Evolutionary conservation across 2,113 vertebrate species (phyloP), one percentile per base, ranked within the genome.

Genomic region (Podocnemis expansa): DNA sequence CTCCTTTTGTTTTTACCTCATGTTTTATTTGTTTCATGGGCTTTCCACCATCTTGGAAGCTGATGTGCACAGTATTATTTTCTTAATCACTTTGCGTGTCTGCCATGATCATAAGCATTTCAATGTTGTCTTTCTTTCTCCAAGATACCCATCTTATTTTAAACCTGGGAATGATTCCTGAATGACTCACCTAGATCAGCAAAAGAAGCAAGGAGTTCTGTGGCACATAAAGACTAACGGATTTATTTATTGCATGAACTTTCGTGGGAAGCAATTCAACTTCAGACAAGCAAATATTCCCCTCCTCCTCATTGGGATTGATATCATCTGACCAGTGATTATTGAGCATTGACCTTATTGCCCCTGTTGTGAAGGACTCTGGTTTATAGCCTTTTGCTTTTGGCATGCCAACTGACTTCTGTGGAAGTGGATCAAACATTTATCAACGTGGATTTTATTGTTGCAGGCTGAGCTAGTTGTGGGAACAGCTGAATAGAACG

Each of bases 161-260:
- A 31, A 60, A 5, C 47, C 90, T 38, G 0, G 0, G 29, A 47
- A 25, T 16, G 70, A 29, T 75, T 52, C 67, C 78, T 27, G 78
- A 78, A 2, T 4, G 58, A 5, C 0, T 1, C 84, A 78, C 38
- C 45, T 0, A 1, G 29, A 41, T 63, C 0, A 0, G 5, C n/a
- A n/a, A n/a, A n/a, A n/a, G n/a, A n/a, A n/a, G n/a, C n/a, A n/a
- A n/a, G n/a, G n/a, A n/a, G n/a, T n/a, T n/a, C n/a, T n/a, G n/a
- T n/a, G n/a, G n/a, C n/a, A n/a, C n/a, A n/a, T n/a, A n/a, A n/a
- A n/a, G n/a, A n/a, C n/a, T n/a, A n/a, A n/a, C n/a, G n/a, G n/a
- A n/a, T n/a, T n/a, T n/a, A n/a, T n/a, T n/a, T n/a, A n/a, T n/a
- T n/a, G n/a, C n/a, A n/a, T n/a, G n/a, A n/a, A n/a, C n/a, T n/a